Evolutionary conservation across 2,113 vertebrate genomes (phyloP).

Genomic region (Plectropomus leopardus): DNA sequence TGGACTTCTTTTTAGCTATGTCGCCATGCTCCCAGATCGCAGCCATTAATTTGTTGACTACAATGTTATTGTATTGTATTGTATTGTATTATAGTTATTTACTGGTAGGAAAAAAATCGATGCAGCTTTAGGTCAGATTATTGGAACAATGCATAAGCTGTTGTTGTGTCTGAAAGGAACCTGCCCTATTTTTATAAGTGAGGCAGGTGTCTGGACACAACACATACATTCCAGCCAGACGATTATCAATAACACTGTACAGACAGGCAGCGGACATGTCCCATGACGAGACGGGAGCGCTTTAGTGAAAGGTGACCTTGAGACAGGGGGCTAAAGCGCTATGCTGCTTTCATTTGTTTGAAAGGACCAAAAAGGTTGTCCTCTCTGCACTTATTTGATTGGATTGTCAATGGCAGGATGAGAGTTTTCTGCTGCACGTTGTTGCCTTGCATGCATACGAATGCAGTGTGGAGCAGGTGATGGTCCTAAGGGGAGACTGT

Average conservation of each 20-base stretch:
- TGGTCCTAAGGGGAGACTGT: constrained; percentile 54
- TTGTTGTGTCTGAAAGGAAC: constrained; percentile 24
- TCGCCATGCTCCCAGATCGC: background rate
- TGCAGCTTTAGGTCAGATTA: background rate
- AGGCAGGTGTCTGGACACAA: constrained; percentile 47
- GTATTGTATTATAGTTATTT: too few relatives aligned
- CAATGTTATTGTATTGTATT: too few relatives aligned
- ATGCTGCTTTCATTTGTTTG: constrained; percentile 79
- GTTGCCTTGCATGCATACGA: constrained; percentile 52
- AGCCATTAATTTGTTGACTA: background rate
- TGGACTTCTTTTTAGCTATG: background rate
- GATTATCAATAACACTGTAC: constrained; percentile 71
- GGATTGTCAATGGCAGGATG: constrained; percentile 70
- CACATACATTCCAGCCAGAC: constrained; percentile 44
- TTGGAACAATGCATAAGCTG: background rate
- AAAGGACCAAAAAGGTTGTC: constrained; percentile 72
- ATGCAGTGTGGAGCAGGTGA: constrained; percentile 54
- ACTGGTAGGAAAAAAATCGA: background rate
- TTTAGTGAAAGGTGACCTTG: constrained; percentile 76
- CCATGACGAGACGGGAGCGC: constrained; percentile 43
- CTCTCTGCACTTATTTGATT: constrained; percentile 76
- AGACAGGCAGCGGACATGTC: constrained; percentile 25
- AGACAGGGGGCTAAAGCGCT: constrained; percentile 41
- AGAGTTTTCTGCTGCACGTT: constrained; percentile 25
- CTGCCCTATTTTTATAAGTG: constrained; percentile 27